Evolutionary conservation across 2,888 invertebrate genomes (phyloP).

Genomic region (Plutella xylostella): DNA sequence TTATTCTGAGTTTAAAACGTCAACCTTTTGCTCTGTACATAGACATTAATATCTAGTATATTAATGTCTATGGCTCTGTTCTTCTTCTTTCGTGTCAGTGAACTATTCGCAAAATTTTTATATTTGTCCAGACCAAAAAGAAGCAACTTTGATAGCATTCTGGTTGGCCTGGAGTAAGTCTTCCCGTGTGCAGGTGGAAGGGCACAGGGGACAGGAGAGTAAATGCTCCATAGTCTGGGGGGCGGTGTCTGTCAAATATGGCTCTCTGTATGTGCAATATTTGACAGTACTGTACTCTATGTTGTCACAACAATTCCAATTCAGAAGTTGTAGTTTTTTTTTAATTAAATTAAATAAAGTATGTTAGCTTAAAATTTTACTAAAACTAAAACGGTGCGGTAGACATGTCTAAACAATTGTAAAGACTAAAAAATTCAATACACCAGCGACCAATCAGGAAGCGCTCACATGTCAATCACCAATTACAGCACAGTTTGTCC

Average conservation of each 20-base stretch:
- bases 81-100: too few relatives aligned
- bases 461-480: constrained; percentile 61
- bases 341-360: not conserved
- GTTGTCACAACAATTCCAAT: too few relatives aligned
- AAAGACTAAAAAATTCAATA: constrained; percentile 19
- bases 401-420: constrained; percentile 25
- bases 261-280: not conserved
- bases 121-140: too few relatives aligned
- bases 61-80: too few relatives aligned
- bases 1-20: too few relatives aligned
- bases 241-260: not conserved
- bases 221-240: not conserved
- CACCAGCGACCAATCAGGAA: constrained; percentile 45
- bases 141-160: too few relatives aligned
- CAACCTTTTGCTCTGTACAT: too few relatives aligned
- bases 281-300: not conserved
- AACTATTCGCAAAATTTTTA: too few relatives aligned
- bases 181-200: not conserved
- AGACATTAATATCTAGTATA: too few relatives aligned
- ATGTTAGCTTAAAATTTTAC: not conserved
- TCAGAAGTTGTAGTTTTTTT: not conserved
- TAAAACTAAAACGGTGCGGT: not conserved
- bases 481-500: constrained; percentile 61
- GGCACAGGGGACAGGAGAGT: not conserved
- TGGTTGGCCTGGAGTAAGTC: not conserved